Evolutionary conservation across 2,888 invertebrate species (phyloP), one percentile per base, ranked within the genome.

Genomic region (Eupithecia abbreviata): DNA sequence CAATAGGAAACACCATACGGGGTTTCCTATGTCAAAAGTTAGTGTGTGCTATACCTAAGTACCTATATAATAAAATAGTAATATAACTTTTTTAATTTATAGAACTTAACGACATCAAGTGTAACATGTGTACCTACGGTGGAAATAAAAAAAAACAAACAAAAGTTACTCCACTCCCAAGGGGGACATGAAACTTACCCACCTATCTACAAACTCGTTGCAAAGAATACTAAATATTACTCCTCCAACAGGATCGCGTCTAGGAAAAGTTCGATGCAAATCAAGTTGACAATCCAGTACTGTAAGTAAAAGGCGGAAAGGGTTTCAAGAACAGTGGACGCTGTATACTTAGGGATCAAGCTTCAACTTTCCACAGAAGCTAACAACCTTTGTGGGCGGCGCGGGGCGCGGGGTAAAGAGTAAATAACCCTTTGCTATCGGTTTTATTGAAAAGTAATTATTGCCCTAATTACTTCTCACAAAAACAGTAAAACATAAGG

Each of bases 361-460:
- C 77, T 75, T 71, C 55, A 58, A 74, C 74, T 79, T 78, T 74
- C 76, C 68, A 74, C 71, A 45, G 42, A 18, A 68, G 68, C 51
- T 73, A 74, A 70, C 42, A 77, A 77, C 73, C 76, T 73, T 66
- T 67, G 73, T 73, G 72, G 68, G 67, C n/a, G n/a, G 42, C 9
- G 30, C 15, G 9, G 15, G 30, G 30, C 30, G 30, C 30, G 30
- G 43, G 43, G 43, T 43, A 7, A 7, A 7, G 5, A 1, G 62
- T 10, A 12, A 58, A 42, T 42, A 18, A 18, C 42, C 42, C 12
- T 62, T 30, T 62, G 62, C 30, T 62, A 62, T 62, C 2, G 30
- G 18, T 62, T 62, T 30, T 30, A 30, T 30, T 30, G 30, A 30
- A 30, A 30, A 30, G 30, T 30, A 30, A 30, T 30, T 30, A 30